Conservation (phyloP, 2,113 vertebrate species). For the Etia nguti region DNA sequence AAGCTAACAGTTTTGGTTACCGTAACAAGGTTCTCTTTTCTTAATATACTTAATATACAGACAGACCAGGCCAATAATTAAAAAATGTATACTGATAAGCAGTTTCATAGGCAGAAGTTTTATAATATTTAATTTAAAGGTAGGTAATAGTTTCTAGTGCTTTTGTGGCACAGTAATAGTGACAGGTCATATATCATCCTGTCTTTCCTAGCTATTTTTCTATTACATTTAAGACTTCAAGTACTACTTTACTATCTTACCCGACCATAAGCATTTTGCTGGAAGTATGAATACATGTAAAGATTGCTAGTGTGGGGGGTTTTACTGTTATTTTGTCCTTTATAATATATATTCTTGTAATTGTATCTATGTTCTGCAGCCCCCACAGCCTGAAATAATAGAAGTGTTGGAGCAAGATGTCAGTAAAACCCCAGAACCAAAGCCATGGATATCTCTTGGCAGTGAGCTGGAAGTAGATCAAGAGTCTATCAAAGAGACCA, state of each 20-base stretch:
- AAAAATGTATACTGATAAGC: not conserved
- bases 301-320: not conserved
- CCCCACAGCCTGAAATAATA: constrained; percentile 46
- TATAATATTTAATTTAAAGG: not conserved
- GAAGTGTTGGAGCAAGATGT: constrained; percentile 50
- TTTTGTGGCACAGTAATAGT: not conserved
- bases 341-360: not conserved
- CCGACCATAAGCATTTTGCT: not conserved
- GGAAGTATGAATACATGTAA: not conserved
- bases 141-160: accelerated
- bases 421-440: constrained; percentile 64
- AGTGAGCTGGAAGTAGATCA: constrained; percentile 89
- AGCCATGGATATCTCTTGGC: constrained; percentile 84
- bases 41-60: no score
- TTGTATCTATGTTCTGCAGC: constrained; percentile 53
- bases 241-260: not conserved
- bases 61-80: not conserved
- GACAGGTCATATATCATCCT: not conserved
- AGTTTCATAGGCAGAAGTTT: not conserved
- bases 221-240: accelerated
- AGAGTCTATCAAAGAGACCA: constrained; percentile 73
- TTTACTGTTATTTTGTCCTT: not conserved
- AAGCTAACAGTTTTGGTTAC: constrained; percentile 22
- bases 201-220: not conserved
- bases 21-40: not conserved